Conservation (phyloP, 2,113 vertebrate genomes). For the Noturus placidus region DNA sequence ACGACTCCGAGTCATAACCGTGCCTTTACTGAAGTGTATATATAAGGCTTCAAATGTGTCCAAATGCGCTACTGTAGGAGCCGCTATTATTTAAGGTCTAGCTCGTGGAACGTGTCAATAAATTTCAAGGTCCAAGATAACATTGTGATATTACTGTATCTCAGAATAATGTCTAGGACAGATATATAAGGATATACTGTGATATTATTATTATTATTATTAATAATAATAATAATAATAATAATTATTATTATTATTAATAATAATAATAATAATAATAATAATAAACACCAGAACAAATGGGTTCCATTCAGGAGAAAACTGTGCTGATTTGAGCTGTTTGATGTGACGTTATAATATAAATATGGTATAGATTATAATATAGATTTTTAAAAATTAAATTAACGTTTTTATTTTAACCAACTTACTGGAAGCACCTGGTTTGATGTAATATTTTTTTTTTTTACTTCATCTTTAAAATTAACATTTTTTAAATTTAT, state of each 20-base stretch:
- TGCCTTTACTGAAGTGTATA: background rate
- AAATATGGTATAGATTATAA: no score
- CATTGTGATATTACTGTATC: background rate
- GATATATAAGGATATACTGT: background rate
- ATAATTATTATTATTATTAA: no score
- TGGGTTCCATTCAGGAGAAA: background rate
- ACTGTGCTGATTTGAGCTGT: background rate
- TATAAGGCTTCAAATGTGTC: background rate
- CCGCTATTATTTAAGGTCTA: background rate
- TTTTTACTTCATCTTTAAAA: no score
- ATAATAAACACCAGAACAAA: background rate
- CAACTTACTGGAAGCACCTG: background rate
- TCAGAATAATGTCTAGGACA: background rate
- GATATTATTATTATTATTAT: background rate
- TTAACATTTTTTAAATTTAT: no score
- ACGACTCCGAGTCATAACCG: background rate
- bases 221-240: background rate
- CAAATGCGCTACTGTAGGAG: background rate
- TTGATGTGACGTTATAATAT: background rate
- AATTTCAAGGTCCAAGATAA: background rate
- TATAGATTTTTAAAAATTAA: no score
- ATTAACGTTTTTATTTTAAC: no score
- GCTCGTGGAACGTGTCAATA: background rate
- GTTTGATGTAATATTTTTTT: background rate
- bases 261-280: background rate